Conservation (phyloP, 2,888 invertebrate species). For the Trichacis sp. region DNA sequence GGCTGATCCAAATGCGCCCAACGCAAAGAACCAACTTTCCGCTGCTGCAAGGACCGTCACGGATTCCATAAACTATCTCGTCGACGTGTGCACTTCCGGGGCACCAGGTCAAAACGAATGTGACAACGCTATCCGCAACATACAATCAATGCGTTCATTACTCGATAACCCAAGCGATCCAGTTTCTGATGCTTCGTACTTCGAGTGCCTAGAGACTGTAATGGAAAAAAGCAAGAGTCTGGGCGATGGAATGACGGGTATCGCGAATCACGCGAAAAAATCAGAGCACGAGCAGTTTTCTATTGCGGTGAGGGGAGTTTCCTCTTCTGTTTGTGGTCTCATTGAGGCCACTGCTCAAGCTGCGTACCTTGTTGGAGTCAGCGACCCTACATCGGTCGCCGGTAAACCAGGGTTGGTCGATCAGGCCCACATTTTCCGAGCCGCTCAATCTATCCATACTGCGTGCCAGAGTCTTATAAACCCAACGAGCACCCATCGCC, state of each 20-base stretch:
- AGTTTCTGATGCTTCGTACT: conserved; percentile 89
- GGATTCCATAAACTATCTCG: conserved; percentile 91
- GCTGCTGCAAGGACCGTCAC: conserved; percentile 91
- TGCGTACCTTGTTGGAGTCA: conserved; percentile 93
- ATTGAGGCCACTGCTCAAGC: conserved; percentile 95
- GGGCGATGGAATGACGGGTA: conserved; percentile 93
- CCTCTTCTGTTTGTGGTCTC: conserved; percentile 88
- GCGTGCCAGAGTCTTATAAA: conserved; percentile 86
- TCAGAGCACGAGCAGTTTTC: conserved; percentile 89
- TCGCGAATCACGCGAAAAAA: conserved; percentile 91
- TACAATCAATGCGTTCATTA: conserved; percentile 85
- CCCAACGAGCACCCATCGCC: conserved; percentile 81
- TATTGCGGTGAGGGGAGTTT: conserved; percentile 84
- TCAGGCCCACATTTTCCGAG: conserved; percentile 87
- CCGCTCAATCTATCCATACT: conserved; percentile 89
- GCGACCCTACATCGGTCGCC: conserved; percentile 89
- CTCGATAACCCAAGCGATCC: conserved; percentile 90
- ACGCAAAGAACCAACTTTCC: conserved; percentile 89
- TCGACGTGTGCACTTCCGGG: conserved; percentile 88
- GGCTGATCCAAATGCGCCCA: conserved; percentile 89
- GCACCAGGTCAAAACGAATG: conserved; percentile 98
- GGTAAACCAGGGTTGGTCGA: conserved; percentile 92
- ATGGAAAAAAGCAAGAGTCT: conserved; percentile 88
- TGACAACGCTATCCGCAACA: conserved; percentile 93
- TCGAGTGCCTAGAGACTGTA: conserved; percentile 91